Percentiles rank a stretch among this genome's conserved stretches.
These are phyloP conservation scores for Diachrysia chrysitis DNA, from an alignment of 2,888 invertebrate genomes.

Conservation along the genomic window DNA sequence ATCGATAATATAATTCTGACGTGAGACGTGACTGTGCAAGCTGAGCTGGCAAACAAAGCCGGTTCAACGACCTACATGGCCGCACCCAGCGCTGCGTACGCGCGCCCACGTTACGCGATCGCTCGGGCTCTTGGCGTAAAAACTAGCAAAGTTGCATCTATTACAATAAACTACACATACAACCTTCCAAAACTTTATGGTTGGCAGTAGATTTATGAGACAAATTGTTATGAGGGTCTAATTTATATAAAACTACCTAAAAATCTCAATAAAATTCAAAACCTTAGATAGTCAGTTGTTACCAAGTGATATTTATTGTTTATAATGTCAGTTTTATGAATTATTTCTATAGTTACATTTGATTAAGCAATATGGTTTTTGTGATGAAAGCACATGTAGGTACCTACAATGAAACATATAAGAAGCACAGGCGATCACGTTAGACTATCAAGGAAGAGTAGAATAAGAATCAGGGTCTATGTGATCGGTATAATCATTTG, in stretches of 20 bases:
- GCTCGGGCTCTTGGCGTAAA: conserved; percentile 62
- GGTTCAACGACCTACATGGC: conserved; percentile 85
- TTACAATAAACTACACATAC: conserved; percentile 30
- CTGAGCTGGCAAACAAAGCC: conserved; percentile 89
- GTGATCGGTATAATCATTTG: conserved; percentile 45
- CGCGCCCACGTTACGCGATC: conserved; percentile 81
- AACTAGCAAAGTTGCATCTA: conserved; percentile 57
- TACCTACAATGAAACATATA: conserved; percentile 14
- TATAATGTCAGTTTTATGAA: neutral
- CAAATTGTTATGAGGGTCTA: neutral
- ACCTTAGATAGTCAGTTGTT: neutral
- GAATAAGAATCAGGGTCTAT: conserved; percentile 51
- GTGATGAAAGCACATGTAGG: neutral
- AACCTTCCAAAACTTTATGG: conserved; percentile 20
- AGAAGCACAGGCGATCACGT: conserved; percentile 17
- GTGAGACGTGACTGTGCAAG: conserved; percentile 77
- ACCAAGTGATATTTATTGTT: neutral
- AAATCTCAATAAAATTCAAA: neutral
- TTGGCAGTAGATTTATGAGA: conserved; percentile 9
- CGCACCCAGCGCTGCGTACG: conserved; percentile 81
- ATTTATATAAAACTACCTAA: neutral
- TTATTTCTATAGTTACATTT: neutral
- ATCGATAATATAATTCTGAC: conserved; percentile 79
- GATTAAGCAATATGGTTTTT: neutral
- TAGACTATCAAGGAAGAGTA: conserved; percentile 30